A percentile compares a stretch with the other conserved stretches of the same genome.
Conservation (phyloP, 1,140 invertebrate species). For the Theocolax elegans region DNA sequence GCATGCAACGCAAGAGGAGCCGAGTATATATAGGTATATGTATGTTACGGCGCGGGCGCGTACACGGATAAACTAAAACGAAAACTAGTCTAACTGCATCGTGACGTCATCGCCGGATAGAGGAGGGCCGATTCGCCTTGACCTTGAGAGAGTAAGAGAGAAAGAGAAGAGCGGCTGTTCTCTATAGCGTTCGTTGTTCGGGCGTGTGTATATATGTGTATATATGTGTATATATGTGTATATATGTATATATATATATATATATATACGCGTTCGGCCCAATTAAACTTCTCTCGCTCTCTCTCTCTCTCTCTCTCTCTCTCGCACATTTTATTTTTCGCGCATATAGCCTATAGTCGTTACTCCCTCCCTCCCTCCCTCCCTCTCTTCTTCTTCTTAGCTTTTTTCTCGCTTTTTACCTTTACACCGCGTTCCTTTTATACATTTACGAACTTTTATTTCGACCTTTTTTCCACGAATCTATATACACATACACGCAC, state of each 20-base stretch:
- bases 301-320: too few relatives aligned
- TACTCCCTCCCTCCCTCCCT: too few relatives aligned
- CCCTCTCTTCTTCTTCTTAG: conserved; percentile 7
- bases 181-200: too few relatives aligned
- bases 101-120: conserved; percentile 61
- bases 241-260: too few relatives aligned
- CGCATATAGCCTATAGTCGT: too few relatives aligned
- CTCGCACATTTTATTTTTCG: too few relatives aligned
- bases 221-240: too few relatives aligned
- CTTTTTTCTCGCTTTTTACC: conserved; percentile 8
- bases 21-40: too few relatives aligned
- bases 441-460: conserved; percentile 13
- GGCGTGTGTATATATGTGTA: too few relatives aligned
- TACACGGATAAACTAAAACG: conserved; percentile 58
- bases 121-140: conserved; percentile 62
- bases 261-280: conserved; percentile 53
- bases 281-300: conserved; percentile 55
- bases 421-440: conserved; percentile 11
- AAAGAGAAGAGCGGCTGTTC: too few relatives aligned
- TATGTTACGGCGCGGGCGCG: not conserved
- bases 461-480: conserved; percentile 39
- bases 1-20: too few relatives aligned
- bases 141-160: conserved; percentile 61
- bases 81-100: conserved; percentile 68
- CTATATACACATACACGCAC: conserved; percentile 1